A percentile compares a stretch with the other conserved stretches of the same genome.
These are phyloP conservation scores for Kryptolebias ocellatus DNA, from an alignment of 2,797 vertebrate genomes.

Conservation along the genomic window DNA sequence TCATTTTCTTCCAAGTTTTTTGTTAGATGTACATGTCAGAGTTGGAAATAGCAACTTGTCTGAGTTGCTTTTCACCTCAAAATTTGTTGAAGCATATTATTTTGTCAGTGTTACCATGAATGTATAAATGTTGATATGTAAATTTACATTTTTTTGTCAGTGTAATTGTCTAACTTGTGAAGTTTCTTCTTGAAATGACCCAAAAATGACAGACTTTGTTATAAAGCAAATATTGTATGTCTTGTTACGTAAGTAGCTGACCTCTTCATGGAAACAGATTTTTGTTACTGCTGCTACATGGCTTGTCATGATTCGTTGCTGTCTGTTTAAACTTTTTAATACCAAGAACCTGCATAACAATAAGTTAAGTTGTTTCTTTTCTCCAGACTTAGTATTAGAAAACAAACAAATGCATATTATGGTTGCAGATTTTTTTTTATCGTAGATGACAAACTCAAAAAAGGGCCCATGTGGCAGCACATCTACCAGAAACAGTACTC, in stretches of 20 bases:
- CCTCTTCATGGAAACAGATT: constrained; percentile 1
- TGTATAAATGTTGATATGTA: neutral
- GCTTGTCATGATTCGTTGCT: neutral
- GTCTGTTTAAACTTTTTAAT: neutral
- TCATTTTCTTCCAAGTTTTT: constrained; percentile 27
- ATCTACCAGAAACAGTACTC: neutral
- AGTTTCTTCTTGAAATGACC: neutral
- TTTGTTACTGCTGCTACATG: constrained; percentile 4
- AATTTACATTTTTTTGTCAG: too few species aligned
- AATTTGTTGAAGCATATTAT: neutral
- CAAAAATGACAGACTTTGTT: neutral
- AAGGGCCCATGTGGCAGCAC: neutral
- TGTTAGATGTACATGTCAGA: constrained; percentile 28
- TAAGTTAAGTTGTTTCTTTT: constrained; percentile 4
- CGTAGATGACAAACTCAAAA: too few species aligned
- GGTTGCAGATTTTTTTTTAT: neutral
- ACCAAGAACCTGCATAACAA: neutral
- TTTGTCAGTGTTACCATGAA: neutral
- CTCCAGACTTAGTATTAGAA: neutral
- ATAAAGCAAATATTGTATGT: neutral
- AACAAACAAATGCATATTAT: neutral
- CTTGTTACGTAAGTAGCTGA: neutral
- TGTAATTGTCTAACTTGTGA: neutral
- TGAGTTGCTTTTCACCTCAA: constrained; percentile 1
- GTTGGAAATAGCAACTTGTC: constrained; percentile 8